A percentile compares a stretch with the other conserved stretches of the same genome.
phyloP scores from a whole-genome alignment of 2,797 vertebrate species.

The Falco peregrinus region DNA sequence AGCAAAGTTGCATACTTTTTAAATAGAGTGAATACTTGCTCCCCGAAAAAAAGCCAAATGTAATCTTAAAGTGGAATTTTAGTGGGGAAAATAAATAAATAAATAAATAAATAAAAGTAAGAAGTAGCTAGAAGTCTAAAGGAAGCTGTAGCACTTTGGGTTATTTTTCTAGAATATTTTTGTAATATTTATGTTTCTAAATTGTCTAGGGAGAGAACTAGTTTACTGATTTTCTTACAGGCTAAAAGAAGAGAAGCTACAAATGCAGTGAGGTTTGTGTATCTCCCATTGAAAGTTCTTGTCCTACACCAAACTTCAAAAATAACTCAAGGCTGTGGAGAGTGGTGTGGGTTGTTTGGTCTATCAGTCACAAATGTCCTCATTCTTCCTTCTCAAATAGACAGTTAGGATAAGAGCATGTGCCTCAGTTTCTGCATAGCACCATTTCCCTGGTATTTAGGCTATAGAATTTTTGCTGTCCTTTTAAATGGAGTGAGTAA shows the following conservation, averaged over 20 bases:
- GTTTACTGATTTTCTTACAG: background rate
- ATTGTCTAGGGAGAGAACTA: background rate
- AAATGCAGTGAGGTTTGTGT: background rate
- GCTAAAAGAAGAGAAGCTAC: background rate
- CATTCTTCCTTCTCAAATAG: background rate
- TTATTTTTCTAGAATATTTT: background rate
- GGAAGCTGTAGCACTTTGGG: background rate
- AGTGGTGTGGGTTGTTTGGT: background rate
- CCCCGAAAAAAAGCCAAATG: rapidly evolving
- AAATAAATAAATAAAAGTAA: background rate
- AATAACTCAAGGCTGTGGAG: background rate
- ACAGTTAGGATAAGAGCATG: background rate
- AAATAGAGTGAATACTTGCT: background rate
- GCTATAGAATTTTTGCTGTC: background rate
- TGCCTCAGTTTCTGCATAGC: background rate
- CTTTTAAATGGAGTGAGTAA: background rate
- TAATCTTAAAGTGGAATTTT: background rate
- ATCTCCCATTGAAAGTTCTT: background rate
- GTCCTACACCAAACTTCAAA: background rate
- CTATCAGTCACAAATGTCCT: background rate
- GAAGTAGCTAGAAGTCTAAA: background rate
- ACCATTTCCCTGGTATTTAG: background rate
- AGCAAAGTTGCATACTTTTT: background rate
- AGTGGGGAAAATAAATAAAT: background rate
- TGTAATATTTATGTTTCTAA: background rate